These are phyloP conservation scores for Melangyna quadrimaculata DNA, from an alignment of 2,888 invertebrate genomes.

Conservation along the genomic window DNA sequence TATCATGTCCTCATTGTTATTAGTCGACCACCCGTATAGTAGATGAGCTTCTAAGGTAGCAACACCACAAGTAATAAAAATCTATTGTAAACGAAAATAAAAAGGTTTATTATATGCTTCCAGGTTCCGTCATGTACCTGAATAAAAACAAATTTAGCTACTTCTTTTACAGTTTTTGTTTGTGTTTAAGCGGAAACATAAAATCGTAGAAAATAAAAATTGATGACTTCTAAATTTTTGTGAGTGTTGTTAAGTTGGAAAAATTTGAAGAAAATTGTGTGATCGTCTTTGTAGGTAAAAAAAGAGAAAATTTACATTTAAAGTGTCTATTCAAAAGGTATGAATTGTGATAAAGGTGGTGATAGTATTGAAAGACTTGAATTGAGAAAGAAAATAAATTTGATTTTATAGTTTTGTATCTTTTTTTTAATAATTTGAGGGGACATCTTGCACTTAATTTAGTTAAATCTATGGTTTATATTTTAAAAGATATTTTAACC, in stretches of 20 bases:
- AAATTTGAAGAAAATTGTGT: not conserved
- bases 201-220: not conserved
- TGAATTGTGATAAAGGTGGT: not conserved
- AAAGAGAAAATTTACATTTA: not conserved
- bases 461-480: too few species aligned
- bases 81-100: not conserved
- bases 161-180: not conserved
- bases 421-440: too few species aligned
- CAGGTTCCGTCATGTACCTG: not conserved
- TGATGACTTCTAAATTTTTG: not conserved
- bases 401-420: too few species aligned
- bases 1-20: not conserved
- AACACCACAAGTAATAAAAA: not conserved
- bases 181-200: constrained; percentile 5
- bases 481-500: too few species aligned
- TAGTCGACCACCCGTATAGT: not conserved
- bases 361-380: too few species aligned
- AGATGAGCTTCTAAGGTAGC: not conserved
- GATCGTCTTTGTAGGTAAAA: not conserved
- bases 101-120: not conserved
- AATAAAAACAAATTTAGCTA: not conserved
- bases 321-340: not conserved
- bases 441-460: too few species aligned
- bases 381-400: too few species aligned
- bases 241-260: not conserved